Percentiles rank a stretch among this genome's conserved stretches.
phyloP scores from a whole-genome alignment of 2,888 invertebrate species.

The Drosophila leonis region DNA sequence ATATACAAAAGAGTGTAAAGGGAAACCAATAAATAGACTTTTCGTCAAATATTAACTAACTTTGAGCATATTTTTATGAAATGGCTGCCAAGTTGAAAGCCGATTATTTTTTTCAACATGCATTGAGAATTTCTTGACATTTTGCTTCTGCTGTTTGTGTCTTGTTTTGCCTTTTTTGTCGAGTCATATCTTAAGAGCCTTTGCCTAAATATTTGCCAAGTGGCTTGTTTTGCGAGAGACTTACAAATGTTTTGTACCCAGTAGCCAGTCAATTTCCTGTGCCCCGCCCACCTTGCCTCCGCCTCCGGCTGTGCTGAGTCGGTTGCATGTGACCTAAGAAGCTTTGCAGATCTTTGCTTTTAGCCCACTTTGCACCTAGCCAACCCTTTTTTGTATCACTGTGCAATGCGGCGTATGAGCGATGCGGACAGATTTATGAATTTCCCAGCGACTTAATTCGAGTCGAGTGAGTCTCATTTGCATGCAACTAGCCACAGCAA shows the following conservation, averaged over 20 bases:
- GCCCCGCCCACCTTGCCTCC: conserved; percentile 1
- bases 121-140: background rate
- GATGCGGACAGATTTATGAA: conserved; percentile 67
- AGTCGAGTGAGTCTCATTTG: conserved; percentile 39
- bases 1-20: background rate
- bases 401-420: conserved; percentile 47
- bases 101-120: conserved; percentile 22
- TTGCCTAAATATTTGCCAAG: conserved; percentile 61
- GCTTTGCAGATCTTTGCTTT: conserved; percentile 38
- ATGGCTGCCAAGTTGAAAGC: conserved; percentile 15
- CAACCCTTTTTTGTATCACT: conserved; percentile 1
- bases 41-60: background rate
- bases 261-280: conserved; percentile 3
- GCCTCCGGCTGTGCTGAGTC: background rate
- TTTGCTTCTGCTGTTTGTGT: background rate
- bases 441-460: conserved; percentile 36
- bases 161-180: conserved; percentile 7
- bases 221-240: conserved; percentile 68
- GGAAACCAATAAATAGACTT: background rate
- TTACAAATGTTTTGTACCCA: conserved; percentile 2
- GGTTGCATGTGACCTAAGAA: conserved; percentile 42
- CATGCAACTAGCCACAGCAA: conserved; percentile 62
- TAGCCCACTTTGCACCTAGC: conserved; percentile 2
- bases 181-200: conserved; percentile 18
- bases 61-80: background rate